These are phyloP conservation scores for Chamaea fasciata DNA, from an alignment of 2,113 vertebrate species.

Conservation along the genomic window DNA sequence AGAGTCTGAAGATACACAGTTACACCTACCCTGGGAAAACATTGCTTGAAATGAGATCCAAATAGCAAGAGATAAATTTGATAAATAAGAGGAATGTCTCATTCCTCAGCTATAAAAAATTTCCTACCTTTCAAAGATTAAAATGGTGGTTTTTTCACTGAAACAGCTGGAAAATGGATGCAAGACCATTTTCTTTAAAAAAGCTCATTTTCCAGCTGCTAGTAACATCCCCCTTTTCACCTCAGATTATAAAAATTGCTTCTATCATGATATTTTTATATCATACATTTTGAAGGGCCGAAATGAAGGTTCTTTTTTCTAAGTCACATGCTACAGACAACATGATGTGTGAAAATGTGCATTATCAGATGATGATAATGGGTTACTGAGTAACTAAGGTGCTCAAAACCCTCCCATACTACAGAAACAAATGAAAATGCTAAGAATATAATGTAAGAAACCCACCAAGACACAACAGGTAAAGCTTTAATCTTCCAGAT, in stretches of 20 bases:
- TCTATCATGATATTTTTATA: background rate
- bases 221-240: background rate
- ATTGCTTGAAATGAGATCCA: background rate
- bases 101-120: background rate
- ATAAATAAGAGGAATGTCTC: background rate
- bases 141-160: background rate
- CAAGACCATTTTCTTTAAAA: background rate
- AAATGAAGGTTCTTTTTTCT: background rate
- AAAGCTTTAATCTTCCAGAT: background rate
- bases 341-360: background rate
- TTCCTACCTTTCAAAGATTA: background rate
- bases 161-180: background rate
- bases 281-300: background rate
- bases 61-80: background rate
- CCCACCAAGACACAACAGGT: background rate
- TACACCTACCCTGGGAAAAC: background rate
- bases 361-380: background rate
- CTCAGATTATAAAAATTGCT: background rate
- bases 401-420: background rate
- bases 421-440: background rate
- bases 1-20: background rate
- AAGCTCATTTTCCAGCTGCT: background rate
- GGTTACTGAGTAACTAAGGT: background rate
- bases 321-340: background rate
- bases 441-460: background rate